Conservation (phyloP, 2,797 vertebrate species). For the Bufotes viridis region DNA sequence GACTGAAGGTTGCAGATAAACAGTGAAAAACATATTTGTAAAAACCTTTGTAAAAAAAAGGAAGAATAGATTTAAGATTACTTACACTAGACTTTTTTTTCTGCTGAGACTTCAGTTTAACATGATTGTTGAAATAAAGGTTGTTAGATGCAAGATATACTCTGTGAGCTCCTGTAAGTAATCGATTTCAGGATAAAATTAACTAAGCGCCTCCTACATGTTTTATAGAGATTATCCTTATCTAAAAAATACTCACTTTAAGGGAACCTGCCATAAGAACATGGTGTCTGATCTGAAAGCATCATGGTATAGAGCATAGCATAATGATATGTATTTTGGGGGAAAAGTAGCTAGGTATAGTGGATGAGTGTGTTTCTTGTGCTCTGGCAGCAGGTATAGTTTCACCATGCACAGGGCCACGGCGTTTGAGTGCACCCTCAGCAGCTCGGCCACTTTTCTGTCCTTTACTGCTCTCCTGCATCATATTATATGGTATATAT, state of each 20-base stretch:
- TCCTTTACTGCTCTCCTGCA: too few species aligned
- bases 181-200: conserved; percentile 19
- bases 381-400: too few species aligned
- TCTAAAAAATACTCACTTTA: too few species aligned
- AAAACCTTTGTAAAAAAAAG: conserved; percentile 4
- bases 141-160: background rate
- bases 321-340: too few species aligned
- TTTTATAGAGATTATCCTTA: conserved; percentile 30
- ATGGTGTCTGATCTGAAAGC: background rate
- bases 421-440: too few species aligned
- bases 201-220: conserved; percentile 11
- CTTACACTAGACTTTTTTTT: background rate
- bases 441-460: too few species aligned
- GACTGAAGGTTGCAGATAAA: conserved; percentile 46
- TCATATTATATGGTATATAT: too few species aligned
- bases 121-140: background rate
- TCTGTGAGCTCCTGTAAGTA: background rate
- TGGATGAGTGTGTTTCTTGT: too few species aligned
- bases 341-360: too few species aligned
- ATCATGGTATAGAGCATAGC: too few species aligned
- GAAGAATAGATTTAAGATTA: background rate
- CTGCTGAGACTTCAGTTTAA: conserved; percentile 49
- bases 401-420: too few species aligned
- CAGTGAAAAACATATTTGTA: conserved; percentile 18
- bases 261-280: too few species aligned